Evolutionary conservation across 2,113 vertebrate species (phyloP).

Genomic region (Tiliqua scincoides): DNA sequence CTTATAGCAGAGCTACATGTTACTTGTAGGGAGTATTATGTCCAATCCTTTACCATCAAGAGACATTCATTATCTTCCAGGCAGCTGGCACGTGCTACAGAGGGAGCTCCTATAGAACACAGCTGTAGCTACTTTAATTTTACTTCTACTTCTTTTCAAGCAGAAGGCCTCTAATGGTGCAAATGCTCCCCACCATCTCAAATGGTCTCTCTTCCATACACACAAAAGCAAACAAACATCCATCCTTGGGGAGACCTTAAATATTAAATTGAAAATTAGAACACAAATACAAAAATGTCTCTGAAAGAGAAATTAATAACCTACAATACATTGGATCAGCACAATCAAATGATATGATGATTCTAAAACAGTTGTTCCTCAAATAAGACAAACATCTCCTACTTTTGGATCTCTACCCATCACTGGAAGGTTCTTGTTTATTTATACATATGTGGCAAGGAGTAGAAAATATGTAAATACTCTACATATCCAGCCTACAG

Average conservation of each 20-base stretch:
- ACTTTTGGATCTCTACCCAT: too few species aligned
- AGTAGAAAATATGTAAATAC: too few species aligned
- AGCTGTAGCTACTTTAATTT: background rate
- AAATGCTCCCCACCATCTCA: background rate
- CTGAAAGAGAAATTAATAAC: too few species aligned
- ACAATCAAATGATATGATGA: too few species aligned
- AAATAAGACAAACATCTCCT: too few species aligned
- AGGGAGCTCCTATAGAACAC: too few species aligned
- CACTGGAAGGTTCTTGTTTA: too few species aligned
- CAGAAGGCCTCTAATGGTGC: background rate
- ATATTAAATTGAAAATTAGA: background rate
- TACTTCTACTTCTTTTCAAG: background rate
- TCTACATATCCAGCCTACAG: too few species aligned
- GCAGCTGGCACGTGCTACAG: background rate
- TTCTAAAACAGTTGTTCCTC: too few species aligned
- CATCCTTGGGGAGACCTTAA: background rate
- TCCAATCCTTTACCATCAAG: background rate
- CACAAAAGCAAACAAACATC: background rate
- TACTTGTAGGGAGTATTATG: background rate
- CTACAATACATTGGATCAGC: too few species aligned
- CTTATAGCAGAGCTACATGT: background rate
- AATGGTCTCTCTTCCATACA: background rate
- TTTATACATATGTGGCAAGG: too few species aligned
- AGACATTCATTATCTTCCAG: accelerated
- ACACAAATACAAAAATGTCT: too few species aligned